Percentiles rank a stretch among this genome's conserved stretches.
Evolutionary conservation across 1,140 invertebrate species (phyloP).

Genomic region (Lasioglossum albipes): DNA sequence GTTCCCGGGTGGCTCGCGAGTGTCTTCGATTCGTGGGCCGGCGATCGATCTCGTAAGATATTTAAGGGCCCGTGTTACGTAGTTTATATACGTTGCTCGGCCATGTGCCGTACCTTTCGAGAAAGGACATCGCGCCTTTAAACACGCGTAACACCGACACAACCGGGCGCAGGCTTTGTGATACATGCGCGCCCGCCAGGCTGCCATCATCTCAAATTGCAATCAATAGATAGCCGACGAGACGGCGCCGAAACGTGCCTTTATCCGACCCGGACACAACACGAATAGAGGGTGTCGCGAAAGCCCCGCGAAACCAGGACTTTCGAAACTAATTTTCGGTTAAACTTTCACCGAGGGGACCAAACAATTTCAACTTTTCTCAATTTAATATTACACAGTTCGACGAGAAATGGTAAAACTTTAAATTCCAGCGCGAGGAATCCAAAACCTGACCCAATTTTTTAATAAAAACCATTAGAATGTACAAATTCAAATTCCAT

Average conservation of each 20-base stretch:
- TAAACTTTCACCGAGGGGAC: too few species aligned
- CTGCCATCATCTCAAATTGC: conserved; percentile 67
- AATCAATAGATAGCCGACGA: conserved; percentile 72
- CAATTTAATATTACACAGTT: too few species aligned
- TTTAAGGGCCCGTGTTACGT: neutral
- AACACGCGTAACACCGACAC: neutral
- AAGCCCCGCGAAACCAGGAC: neutral
- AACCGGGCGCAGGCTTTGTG: neutral
- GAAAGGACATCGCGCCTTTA: neutral
- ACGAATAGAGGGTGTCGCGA: conserved; percentile 25
- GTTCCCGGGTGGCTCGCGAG: too few species aligned
- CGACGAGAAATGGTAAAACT: too few species aligned
- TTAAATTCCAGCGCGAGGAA: too few species aligned
- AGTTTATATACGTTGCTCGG: neutral
- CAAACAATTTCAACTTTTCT: too few species aligned
- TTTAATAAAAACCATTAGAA: too few species aligned
- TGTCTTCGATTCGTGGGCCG: neutral
- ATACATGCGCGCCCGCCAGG: conserved; percentile 41
- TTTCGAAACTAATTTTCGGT: too few species aligned
- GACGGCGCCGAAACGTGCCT: conserved; percentile 68
- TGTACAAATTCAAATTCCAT: too few species aligned
- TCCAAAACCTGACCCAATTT: too few species aligned
- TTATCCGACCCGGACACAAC: conserved; percentile 36
- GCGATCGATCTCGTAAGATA: neutral
- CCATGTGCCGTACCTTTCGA: neutral